phyloP scores from a whole-genome alignment of 1,140 invertebrate genomes.

The Zophobas morio region DNA sequence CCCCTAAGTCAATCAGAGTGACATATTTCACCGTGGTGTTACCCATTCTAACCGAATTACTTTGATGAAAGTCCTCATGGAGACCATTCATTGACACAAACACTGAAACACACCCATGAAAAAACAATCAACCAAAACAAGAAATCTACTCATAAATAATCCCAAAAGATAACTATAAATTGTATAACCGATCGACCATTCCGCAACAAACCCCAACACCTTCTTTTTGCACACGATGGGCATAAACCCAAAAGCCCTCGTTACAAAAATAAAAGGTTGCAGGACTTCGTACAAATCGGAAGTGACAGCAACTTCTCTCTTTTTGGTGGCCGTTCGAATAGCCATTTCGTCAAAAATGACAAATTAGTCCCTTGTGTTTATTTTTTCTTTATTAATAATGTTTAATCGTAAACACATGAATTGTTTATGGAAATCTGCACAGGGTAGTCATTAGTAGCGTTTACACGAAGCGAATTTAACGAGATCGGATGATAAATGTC shows the following conservation, averaged over 20 bases:
- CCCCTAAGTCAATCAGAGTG: slow-evolving; percentile 13
- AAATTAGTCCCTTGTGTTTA: neutral
- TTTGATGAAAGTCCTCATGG: slow-evolving; percentile 7
- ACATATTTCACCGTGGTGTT: slow-evolving; percentile 24
- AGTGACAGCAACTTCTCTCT: neutral
- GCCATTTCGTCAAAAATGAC: neutral
- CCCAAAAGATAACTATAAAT: slow-evolving; percentile 16
- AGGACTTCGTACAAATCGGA: slow-evolving; percentile 13
- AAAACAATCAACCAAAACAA: neutral
- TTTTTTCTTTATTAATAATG: neutral
- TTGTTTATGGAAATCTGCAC: slow-evolving; percentile 14
- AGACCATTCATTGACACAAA: slow-evolving; percentile 11
- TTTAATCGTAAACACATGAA: slow-evolving; percentile 34
- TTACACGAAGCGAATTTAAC: neutral
- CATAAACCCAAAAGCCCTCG: neutral
- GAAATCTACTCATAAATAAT: slow-evolving; percentile 13
- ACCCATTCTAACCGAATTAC: slow-evolving; percentile 4
- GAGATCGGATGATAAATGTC: neutral
- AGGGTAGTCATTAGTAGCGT: neutral
- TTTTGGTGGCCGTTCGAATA: neutral
- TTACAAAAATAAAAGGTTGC: slow-evolving; percentile 19
- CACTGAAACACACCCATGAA: slow-evolving; percentile 1
- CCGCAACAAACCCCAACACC: neutral
- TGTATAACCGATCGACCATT: neutral
- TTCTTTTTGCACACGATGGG: neutral